Conservation (phyloP, 2,797 vertebrate species). For the Enteromius mattozi region DNA sequence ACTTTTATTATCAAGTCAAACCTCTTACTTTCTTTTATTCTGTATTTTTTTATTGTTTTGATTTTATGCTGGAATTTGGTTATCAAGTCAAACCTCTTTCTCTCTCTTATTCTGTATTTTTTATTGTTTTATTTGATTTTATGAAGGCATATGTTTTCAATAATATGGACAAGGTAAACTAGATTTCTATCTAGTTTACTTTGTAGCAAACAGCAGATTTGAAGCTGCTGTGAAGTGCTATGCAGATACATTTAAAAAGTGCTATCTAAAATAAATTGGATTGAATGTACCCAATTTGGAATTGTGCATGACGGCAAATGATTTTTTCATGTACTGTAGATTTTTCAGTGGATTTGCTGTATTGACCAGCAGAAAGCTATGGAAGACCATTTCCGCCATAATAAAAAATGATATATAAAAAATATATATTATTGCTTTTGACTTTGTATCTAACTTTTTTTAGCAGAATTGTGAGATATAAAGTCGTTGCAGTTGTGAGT, state of each 20-base stretch:
- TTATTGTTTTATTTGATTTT: neutral
- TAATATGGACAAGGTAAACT: neutral
- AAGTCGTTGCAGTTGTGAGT: too few relatives aligned
- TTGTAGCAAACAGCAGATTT: neutral
- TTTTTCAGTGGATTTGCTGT: neutral
- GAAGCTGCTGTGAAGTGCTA: neutral
- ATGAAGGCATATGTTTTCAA: slow-evolving; percentile 67
- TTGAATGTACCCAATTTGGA: neutral
- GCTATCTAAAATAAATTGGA: neutral
- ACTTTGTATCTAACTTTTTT: too few relatives aligned
- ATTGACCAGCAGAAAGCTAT: neutral
- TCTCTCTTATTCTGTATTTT: too few relatives aligned
- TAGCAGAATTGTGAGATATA: too few relatives aligned
- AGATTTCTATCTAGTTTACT: too few relatives aligned
- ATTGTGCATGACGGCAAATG: neutral
- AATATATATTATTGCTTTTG: too few relatives aligned
- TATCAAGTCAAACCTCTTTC: too few relatives aligned
- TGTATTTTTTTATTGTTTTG: slow-evolving; percentile 8
- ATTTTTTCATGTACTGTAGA: neutral
- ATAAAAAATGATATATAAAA: too few relatives aligned
- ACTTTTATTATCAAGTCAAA: slow-evolving; percentile 30
- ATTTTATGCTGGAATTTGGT: neutral
- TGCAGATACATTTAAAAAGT: neutral
- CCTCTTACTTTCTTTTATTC: slow-evolving; percentile 1
- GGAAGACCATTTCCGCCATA: too few relatives aligned